Conservation (phyloP, 1,140 invertebrate genomes). For the Callitettix versicolor region DNA sequence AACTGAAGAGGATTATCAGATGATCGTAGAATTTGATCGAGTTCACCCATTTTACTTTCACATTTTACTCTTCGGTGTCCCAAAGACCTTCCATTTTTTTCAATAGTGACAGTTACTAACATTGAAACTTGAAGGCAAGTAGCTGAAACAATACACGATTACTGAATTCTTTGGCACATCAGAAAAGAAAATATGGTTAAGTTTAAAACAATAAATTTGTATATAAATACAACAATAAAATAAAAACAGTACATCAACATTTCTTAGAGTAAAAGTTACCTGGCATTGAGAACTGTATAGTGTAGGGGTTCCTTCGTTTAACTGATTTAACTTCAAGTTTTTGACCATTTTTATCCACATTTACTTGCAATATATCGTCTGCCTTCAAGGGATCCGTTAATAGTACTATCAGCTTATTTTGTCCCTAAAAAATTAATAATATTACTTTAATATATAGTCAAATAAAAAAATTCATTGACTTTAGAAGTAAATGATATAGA, state of each 20-base stretch:
- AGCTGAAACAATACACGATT: constrained; percentile 34
- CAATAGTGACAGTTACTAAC: constrained; percentile 64
- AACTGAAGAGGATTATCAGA: constrained; percentile 72
- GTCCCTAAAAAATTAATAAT: constrained; percentile 58
- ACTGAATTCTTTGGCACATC: neutral
- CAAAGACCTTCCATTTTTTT: constrained; percentile 62
- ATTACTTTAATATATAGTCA: too few relatives aligned
- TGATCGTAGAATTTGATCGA: constrained; percentile 66
- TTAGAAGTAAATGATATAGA: too few relatives aligned
- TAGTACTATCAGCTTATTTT: constrained; percentile 68
- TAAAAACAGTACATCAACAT: too few relatives aligned
- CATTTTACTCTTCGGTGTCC: constrained; percentile 73
- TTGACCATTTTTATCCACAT: constrained; percentile 67
- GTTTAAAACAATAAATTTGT: neutral
- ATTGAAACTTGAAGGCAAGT: constrained; percentile 70
- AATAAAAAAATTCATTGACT: too few relatives aligned
- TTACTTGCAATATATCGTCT: constrained; percentile 60
- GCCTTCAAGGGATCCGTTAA: constrained; percentile 61
- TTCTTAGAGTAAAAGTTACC: constrained; percentile 32
- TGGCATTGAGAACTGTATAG: constrained; percentile 65
- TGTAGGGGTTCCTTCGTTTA: constrained; percentile 69
- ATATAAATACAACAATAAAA: constrained; percentile 1
- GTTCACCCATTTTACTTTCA: constrained; percentile 66
- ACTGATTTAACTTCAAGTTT: constrained; percentile 59
- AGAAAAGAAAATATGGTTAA: neutral